Evolutionary conservation across 2,797 vertebrate genomes (phyloP), one percentile per base, ranked within the genome.

Genomic region (Mergus octosetaceus): DNA sequence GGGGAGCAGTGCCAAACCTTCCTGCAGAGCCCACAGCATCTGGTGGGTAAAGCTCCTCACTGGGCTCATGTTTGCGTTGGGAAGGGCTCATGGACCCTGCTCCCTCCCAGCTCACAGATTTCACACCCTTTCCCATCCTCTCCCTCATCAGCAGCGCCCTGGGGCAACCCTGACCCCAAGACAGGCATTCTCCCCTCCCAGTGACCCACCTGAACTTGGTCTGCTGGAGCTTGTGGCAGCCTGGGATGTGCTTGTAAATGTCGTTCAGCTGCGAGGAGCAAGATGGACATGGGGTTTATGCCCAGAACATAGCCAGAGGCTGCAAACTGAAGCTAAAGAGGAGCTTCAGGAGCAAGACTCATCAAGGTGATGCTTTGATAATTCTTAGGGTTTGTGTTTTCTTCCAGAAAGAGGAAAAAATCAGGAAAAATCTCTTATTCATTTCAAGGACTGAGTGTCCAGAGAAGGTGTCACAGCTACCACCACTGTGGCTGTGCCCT

Each of bases 151-250:
- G 11, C 45, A 41, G 54, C 13, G 11, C 62, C 56, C 70, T 11
- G 34, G 39, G 51, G 17, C 11, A 92, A 36, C 54, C 32, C 38
- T 56, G 36, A 9, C 47, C 76, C 7, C 13, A 1, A 11, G 30
- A 11, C 6, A 19, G 58, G 56, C 74, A 3, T 53, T 53, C 14
- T 25, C 32, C 28, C 34, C 22, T 14, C 13, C 3, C n/a, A 3
- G 15, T 27, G n/a, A 93, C 98, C 98, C 97, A 99, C 99, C 99
- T 99, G 97, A 99, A 99, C 19, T 97, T 96, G 6, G 99, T 99
- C 85, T 98, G 98, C 81, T 99, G 98, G 79, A 99, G 97, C 78
- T 98, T 98, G 93, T 99, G 99, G 11, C 97, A 97, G 1, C 98
- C 99, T 0, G 98, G 97, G 90, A 99, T 98, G 73, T 98, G 98